Percentiles rank a stretch among this genome's conserved stretches.
Conservation (phyloP, 2,797 vertebrate species). For the Notamacropus eugenii region DNA sequence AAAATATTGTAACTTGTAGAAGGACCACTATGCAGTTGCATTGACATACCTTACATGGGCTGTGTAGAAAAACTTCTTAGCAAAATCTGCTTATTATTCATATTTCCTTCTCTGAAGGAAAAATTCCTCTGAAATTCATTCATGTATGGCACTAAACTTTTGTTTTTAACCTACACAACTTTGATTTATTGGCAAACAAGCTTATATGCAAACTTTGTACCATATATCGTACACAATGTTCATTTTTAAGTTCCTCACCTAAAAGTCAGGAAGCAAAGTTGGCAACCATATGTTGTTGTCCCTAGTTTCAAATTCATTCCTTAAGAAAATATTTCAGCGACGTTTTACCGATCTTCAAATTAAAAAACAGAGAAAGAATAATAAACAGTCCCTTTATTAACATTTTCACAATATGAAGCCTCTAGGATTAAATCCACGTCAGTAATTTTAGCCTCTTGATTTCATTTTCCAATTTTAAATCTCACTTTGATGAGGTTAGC, state of each 20-base stretch:
- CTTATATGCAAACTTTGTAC: conserved; percentile 10
- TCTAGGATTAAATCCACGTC: background rate
- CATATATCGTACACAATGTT: background rate
- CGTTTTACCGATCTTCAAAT: background rate
- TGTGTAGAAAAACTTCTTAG: background rate
- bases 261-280: background rate
- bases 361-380: background rate
- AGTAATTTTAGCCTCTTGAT: conserved; percentile 36
- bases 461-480: conserved; percentile 40
- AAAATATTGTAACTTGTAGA: background rate
- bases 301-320: background rate
- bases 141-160: background rate
- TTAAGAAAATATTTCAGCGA: background rate
- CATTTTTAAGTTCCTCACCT: background rate
- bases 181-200: background rate
- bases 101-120: conserved; percentile 17
- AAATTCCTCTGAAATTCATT: conserved; percentile 5
- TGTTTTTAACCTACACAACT: background rate
- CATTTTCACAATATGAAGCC: background rate
- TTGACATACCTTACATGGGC: background rate
- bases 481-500: conserved; percentile 46
- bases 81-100: background rate
- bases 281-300: background rate
- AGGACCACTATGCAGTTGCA: background rate
- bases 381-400: background rate